Percentiles rank a stretch among this genome's conserved stretches.
Conservation (phyloP, 2,113 vertebrate species). For the Corynorhinus townsendii region DNA sequence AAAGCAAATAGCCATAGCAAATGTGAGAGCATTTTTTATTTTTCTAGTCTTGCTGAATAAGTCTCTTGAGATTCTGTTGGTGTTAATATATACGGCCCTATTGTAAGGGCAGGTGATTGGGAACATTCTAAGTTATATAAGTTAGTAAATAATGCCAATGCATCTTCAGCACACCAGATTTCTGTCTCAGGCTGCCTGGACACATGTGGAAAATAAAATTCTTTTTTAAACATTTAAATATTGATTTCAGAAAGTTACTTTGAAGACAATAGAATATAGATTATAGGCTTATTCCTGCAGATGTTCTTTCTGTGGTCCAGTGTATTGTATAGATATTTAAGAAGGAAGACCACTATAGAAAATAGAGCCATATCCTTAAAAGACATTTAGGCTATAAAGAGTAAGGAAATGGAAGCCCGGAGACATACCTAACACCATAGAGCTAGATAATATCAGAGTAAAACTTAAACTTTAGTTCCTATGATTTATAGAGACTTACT, state of each 20-base stretch:
- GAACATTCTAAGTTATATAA: conserved; percentile 34
- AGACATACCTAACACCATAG: not conserved
- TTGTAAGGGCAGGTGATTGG: not conserved
- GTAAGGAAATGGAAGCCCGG: not conserved
- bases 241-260: not conserved
- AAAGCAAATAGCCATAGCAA: conserved; percentile 42
- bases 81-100: conserved; percentile 18
- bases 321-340: not conserved
- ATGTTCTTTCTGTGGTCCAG: not conserved
- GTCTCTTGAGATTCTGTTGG: conserved; percentile 6
- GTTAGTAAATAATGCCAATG: conserved; percentile 49
- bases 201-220: not conserved
- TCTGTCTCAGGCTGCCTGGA: not conserved
- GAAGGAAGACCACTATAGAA: not conserved
- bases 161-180: not conserved
- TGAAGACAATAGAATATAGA: not conserved
- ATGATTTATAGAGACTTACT: not conserved
- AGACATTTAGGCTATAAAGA: not conserved
- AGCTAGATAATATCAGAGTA: not conserved
- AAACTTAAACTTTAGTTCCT: not conserved
- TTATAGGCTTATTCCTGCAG: not conserved
- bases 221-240: conserved; percentile 2
- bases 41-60: conserved; percentile 38
- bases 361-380: not conserved
- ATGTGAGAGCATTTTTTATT: conserved; percentile 44